These are phyloP conservation scores for Anniella stebbinsi DNA, from an alignment of 2,797 vertebrate genomes.

Conservation along the genomic window DNA sequence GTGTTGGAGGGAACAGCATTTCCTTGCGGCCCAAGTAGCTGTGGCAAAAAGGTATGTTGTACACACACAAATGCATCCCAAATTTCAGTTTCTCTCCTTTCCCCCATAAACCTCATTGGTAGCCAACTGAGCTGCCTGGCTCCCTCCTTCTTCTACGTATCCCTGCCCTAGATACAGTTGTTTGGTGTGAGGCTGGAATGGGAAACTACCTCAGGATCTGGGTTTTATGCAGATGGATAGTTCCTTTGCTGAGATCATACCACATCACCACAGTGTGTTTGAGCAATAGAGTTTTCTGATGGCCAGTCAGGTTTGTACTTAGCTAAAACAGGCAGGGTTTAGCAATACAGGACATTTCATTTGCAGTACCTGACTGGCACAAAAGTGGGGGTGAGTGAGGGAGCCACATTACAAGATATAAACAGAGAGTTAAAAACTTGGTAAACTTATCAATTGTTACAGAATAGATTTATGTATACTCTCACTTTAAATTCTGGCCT, in stretches of 20 bases:
- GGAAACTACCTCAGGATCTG: not conserved
- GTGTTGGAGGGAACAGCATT: too few relatives aligned
- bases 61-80: too few relatives aligned
- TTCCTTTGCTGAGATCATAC: constrained; percentile 13
- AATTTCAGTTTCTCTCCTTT: not conserved
- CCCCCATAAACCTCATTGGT: too few relatives aligned
- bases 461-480: not conserved
- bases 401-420: constrained; percentile 4
- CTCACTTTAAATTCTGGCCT: not conserved
- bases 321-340: not conserved
- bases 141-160: not conserved
- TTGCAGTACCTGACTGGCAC: not conserved
- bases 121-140: not conserved
- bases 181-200: not conserved
- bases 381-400: not conserved
- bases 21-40: not conserved
- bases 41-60: not conserved
- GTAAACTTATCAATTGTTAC: constrained; percentile 27
- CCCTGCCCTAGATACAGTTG: not conserved
- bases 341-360: not conserved
- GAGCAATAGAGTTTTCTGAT: not conserved
- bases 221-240: not conserved
- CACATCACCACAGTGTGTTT: not conserved
- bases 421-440: not conserved
- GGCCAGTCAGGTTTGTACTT: not conserved